Percentiles rank a stretch among this genome's conserved stretches.
phyloP scores from a whole-genome alignment of 2,113 vertebrate species.

The Nycticryphes semicollaris region DNA sequence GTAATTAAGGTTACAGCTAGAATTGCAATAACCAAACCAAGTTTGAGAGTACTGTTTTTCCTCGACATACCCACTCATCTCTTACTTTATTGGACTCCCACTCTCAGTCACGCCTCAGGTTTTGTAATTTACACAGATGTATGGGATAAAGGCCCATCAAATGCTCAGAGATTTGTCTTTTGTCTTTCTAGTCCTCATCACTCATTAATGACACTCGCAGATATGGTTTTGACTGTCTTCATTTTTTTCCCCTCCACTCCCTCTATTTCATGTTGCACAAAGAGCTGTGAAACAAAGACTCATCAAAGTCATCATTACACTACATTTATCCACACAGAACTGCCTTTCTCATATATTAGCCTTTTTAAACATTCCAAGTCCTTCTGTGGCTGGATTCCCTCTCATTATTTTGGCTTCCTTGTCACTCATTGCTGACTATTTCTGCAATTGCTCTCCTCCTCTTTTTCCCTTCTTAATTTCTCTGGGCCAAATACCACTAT shows the following conservation, averaged over 20 bases:
- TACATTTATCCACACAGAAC: slow-evolving; percentile 59
- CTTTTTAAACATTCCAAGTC: slow-evolving; percentile 40
- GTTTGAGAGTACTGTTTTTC: not conserved
- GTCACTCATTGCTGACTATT: not conserved
- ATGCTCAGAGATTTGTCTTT: slow-evolving; percentile 45
- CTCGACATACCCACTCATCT: not conserved
- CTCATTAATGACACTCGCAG: slow-evolving; percentile 67
- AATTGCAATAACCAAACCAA: not conserved
- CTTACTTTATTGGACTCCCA: not conserved
- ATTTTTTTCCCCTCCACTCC: slow-evolving; percentile 29
- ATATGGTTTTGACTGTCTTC: slow-evolving; percentile 48
- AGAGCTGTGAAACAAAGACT: slow-evolving; percentile 68
- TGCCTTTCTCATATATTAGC: slow-evolving; percentile 60
- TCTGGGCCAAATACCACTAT: not conserved
- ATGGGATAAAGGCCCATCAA: slow-evolving; percentile 55
- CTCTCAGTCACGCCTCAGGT: slow-evolving; percentile 19
- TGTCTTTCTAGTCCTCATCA: slow-evolving; percentile 65
- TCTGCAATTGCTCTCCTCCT: not conserved
- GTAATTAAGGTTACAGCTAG: not conserved
- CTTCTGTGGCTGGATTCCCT: slow-evolving; percentile 6
- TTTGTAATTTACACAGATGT: slow-evolving; percentile 54
- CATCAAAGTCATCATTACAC: slow-evolving; percentile 71
- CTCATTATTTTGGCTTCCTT: slow-evolving; percentile 28
- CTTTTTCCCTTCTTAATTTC: not conserved
- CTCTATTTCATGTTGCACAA: slow-evolving; percentile 58